These are phyloP conservation scores for Dromas ardeola DNA, from an alignment of 2,113 vertebrate genomes.

Conservation along the genomic window DNA sequence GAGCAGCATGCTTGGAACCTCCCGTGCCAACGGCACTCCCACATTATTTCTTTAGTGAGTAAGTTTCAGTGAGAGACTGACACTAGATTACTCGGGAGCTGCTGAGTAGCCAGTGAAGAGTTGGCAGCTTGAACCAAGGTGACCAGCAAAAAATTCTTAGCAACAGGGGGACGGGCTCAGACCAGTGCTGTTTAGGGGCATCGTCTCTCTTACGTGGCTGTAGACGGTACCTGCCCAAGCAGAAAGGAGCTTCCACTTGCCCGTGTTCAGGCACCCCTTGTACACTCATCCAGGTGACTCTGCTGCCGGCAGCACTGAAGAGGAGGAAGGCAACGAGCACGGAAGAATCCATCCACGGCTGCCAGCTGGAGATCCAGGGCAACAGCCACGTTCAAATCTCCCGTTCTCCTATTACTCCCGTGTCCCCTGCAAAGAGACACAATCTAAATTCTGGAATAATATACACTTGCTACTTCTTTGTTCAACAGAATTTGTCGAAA, in stretches of 20 bases:
- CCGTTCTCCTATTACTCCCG: accelerated
- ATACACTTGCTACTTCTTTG: not conserved
- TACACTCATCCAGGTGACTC: not conserved
- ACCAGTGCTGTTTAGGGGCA: not conserved
- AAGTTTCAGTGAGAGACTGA: not conserved
- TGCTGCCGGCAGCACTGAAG: not conserved
- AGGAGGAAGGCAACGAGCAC: not conserved
- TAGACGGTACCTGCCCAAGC: not conserved
- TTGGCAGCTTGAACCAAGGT: not conserved
- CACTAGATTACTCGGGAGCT: not conserved
- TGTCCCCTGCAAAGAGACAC: not conserved
- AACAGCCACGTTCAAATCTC: accelerated
- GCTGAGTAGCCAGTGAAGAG: not conserved
- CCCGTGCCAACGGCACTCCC: not conserved
- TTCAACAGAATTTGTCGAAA: not conserved
- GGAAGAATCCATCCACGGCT: not conserved
- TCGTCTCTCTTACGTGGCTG: not conserved
- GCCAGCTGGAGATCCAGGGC: not conserved
- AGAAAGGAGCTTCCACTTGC: not conserved
- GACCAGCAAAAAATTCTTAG: not conserved
- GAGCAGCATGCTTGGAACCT: not conserved
- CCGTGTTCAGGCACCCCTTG: not conserved
- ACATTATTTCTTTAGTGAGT: not conserved
- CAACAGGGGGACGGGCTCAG: not conserved
- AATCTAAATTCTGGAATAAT: not conserved